Evolutionary conservation across 35 echinoderm and acorn worm genomes (phyloP), one percentile per base, ranked within the genome.

Genomic region (Diadema setosum): DNA sequence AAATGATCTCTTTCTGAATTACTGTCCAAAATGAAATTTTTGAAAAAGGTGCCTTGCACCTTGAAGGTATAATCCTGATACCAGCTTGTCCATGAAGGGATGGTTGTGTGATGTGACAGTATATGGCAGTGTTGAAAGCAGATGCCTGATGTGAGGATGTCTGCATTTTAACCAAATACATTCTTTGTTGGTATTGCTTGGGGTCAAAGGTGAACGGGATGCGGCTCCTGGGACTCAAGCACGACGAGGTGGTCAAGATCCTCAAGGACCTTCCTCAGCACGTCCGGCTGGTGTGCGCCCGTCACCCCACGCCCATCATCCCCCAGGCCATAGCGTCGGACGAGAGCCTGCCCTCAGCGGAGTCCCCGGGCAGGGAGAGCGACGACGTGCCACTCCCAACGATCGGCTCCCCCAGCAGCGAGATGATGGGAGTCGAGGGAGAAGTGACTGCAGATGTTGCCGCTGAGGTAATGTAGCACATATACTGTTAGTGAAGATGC

Each of bases 171-270:
- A n/a, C n/a, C n/a, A n/a, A n/a, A n/a, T n/a, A n/a, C n/a, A n/a
- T n/a, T n/a, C n/a, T n/a, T n/a, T n/a, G n/a, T n/a, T n/a, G n/a
- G n/a, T n/a, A n/a, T n/a, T n/a, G n/a, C n/a, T n/a, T n/a, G n/a
- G n/a, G n/a, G n/a, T n/a, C n/a, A n/a, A n/a, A 94, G 91, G 95
- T 98, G 9, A 98, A 98, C 73, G 95, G 95, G 15, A 88, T 70
- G 8, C 73, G 65, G 46, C 90, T 95, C 34, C 82, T 95, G n/a
- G 93, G 96, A 36, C 46, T 91, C 15, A 99, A 99, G 45, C 96
- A 99, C 52, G 70, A 89, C 2, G 96, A 94, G 40, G 96, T 99
- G 1, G 92, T 99, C 2, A 93, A 89, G 41, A 99, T 93, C 18
- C 96, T 99, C 24, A 91, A 93, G 14, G 89, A 88, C 29, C 89